A percentile compares a stretch with the other conserved stretches of the same genome.
Conservation (phyloP, 1,140 invertebrate genomes). For the Lepidurus arcticus region DNA sequence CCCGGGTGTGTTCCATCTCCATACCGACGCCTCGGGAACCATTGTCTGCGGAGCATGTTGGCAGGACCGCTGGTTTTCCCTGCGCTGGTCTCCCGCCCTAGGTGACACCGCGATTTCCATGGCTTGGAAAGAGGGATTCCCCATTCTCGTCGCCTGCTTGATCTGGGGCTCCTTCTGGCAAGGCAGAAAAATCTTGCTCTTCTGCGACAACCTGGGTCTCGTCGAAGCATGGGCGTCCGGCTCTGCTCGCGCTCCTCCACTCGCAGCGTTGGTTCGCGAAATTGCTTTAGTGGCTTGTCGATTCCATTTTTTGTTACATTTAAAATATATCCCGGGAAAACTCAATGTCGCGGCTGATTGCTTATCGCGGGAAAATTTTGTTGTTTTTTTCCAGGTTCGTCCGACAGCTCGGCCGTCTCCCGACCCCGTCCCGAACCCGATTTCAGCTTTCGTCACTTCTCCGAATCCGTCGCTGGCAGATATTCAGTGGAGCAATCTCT, state of each 20-base stretch:
- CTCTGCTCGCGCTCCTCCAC: not conserved
- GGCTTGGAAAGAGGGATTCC: not conserved
- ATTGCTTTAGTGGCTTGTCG: not conserved
- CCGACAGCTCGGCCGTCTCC: not conserved
- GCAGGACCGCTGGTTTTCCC: not conserved
- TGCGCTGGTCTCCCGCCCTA: not conserved
- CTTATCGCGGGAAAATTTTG: slow-evolving; percentile 13
- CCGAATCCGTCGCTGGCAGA: not conserved
- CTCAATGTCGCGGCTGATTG: not conserved
- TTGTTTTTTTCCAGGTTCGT: not conserved
- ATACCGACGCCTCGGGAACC: not conserved
- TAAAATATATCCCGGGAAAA: not conserved
- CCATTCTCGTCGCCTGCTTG: slow-evolving; percentile 6
- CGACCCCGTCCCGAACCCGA: not conserved
- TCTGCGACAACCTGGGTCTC: slow-evolving; percentile 16
- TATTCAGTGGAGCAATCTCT: not conserved
- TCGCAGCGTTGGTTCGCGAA: not conserved
- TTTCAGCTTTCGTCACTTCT: not conserved
- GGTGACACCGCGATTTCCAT: not conserved
- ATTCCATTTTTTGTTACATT: not conserved
- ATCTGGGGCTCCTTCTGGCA: not conserved
- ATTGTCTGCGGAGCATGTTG: not conserved
- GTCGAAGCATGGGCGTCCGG: not conserved
- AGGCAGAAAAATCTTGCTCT: not conserved
- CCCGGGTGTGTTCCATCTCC: not conserved